Base-by-base conservation (phyloP, 2,888 invertebrate genomes). In the Eurytoma adleriae region DNA sequence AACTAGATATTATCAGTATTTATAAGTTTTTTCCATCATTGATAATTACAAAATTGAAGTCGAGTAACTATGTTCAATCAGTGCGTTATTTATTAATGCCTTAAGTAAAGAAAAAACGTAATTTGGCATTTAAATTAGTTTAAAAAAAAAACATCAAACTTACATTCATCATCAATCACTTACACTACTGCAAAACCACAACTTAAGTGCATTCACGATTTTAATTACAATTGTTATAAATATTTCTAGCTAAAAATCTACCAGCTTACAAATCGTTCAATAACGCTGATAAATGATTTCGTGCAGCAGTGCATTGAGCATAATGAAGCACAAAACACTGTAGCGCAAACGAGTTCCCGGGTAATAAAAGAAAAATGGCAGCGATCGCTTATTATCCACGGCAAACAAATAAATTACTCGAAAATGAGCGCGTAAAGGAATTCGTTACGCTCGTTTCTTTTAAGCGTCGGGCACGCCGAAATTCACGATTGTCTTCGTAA, bases 401-500 rank as follows among this genome's bases (percentile, higher is more conserved):
- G n/a, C 27, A 48, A 48, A 20, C 70, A 71, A 27, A 59, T 59
- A 71, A 69, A 69, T 56, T 30, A 56, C 69, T 18, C 56, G 54
- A 27, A 71, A 59, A 71, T 20, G 14, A 48, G 24, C 66, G 74
- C 48, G 20, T 48, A 56, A 74, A 74, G 52, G 18, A 64, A 64
- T 73, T 73, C 64, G 40, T 18, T 12, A 20, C 64, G 18, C 54
- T 59, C 24, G 59, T 48, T 68, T 76, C 50, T 76, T 76, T 67
- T 54, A 54, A 16, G 54, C 52, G 40, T 40, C 20, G 56, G 13
- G 56, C 50, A 48, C 61, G 59, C 13, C 20, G 20, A 68, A 52
- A 56, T 68, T 77, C 69, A 56, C 70, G 74, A 71, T 81, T 79
- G 79, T 71, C 72, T 66, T 62, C 50, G 52, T 74, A 74, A 79